phyloP scores from a whole-genome alignment of 2,113 vertebrate genomes.

The Hippocampus zosterae region DNA sequence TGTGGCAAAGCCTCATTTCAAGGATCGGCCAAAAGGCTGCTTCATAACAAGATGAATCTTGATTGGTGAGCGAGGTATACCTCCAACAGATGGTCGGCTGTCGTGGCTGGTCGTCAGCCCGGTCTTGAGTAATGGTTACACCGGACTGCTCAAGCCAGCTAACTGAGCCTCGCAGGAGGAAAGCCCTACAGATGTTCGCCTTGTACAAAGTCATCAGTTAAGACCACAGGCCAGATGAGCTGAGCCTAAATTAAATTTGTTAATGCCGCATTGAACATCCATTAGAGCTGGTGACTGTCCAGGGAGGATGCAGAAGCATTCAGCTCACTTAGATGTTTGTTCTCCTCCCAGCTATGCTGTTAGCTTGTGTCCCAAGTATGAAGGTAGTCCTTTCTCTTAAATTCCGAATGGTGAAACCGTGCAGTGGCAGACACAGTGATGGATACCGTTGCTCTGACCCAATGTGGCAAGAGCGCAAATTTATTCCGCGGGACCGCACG shows the following conservation, averaged over 20 bases:
- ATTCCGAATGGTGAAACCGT: conserved; percentile 12
- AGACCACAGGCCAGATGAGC: conserved; percentile 49
- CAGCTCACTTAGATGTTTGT: neutral
- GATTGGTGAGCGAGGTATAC: conserved; percentile 53
- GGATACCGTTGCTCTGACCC: conserved; percentile 49
- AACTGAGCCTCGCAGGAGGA: conserved; percentile 46
- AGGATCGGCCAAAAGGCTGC: conserved; percentile 38
- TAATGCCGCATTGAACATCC: conserved; percentile 44
- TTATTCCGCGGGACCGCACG: conserved; percentile 9
- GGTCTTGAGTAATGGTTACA: conserved; percentile 59
- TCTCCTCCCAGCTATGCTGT: neutral
- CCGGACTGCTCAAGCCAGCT: conserved; percentile 44
- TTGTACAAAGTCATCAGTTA: conserved; percentile 43
- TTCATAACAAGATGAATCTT: conserved; percentile 66
- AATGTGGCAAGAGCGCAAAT: conserved; percentile 23
- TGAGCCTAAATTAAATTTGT: conserved; percentile 49
- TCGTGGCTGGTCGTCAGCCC: conserved; percentile 45
- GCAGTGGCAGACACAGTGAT: conserved; percentile 28
- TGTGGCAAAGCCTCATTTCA: conserved; percentile 1
- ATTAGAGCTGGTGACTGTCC: conserved; percentile 27
- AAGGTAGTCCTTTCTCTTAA: conserved; percentile 4
- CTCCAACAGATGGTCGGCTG: conserved; percentile 70
- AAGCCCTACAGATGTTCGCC: conserved; percentile 60
- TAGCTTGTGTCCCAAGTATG: conserved; percentile 4
- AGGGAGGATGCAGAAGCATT: neutral